Evolutionary conservation across 2,113 vertebrate genomes (phyloP).

Genomic region (Anolis carolinensis): DNA sequence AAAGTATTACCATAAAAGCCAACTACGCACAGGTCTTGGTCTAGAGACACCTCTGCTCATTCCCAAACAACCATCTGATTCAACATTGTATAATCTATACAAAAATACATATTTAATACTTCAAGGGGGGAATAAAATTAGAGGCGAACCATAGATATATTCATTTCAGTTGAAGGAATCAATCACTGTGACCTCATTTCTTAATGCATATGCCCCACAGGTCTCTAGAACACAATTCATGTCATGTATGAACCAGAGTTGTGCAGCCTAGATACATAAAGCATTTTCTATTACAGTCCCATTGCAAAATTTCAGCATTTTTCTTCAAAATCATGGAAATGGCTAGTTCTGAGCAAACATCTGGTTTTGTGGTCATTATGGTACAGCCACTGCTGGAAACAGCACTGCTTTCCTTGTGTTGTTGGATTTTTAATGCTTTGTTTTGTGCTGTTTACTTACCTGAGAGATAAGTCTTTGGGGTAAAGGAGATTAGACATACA

Average conservation of each 20-base stretch:
- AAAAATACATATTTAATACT: no score
- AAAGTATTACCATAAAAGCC: neutral
- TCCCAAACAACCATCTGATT: no score
- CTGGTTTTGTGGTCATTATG: neutral
- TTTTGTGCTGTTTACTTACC: neutral
- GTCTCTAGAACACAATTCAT: neutral
- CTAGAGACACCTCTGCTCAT: no score
- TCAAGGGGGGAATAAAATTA: accelerated
- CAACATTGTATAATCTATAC: no score
- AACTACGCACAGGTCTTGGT: no score
- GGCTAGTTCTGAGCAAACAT: neutral
- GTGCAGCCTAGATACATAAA: neutral
- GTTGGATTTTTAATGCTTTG: neutral
- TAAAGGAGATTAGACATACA: accelerated
- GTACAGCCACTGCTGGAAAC: neutral
- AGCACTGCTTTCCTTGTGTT: neutral
- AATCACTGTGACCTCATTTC: neutral
- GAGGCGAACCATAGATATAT: neutral
- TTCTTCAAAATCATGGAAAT: neutral
- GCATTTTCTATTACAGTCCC: neutral
- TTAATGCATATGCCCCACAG: neutral
- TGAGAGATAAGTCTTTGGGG: no score
- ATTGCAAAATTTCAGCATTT: neutral
- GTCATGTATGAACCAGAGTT: neutral
- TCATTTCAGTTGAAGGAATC: neutral